Evolutionary conservation across 2,797 vertebrate genomes (phyloP), one percentile per base, ranked within the genome.

Genomic region (Syndactyla subalaris): DNA sequence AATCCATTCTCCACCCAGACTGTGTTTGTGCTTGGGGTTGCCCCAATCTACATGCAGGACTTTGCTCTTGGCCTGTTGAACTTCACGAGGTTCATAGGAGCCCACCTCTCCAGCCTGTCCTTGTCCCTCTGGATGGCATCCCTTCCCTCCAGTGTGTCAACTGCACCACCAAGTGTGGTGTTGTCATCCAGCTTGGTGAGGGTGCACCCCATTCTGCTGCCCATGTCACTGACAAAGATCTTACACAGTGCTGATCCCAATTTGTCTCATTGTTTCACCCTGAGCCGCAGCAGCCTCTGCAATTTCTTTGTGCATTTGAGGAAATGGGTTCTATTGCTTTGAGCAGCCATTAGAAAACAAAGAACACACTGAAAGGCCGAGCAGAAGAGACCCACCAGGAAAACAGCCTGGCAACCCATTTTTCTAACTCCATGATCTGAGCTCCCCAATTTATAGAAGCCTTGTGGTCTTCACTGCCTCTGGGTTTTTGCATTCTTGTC

Each of bases 111-210:
- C 51, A 34, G 30, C 20, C 43, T 57, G 49, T 13, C 51, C 55
- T 9, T 30, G 80, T 20, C 68, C 41, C 59, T 73, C 14, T 39
- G 59, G 70, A 39, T 41, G 49, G 24, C 3, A 49, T 32, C 45
- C 61, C 38, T 43, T 34, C 71, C 36, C 61, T 36, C 30, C 59
- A 65, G 30, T 1, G 0, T 11, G 14, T 29, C 9, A 3, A 5
- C 80, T 26, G 36, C 81, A 41, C 70, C 48, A 43, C 52, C 18
- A 32, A 58, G 52, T 5, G 2, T 14, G 43, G 9, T 49, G 41
- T 2, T 14, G 32, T 24, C 3, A 12, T 22, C 20, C 5, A 34
- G 2, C 26, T 4, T 0, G 0, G 27, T 43, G 41, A 43, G 23
- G 20, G 8, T 80, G n/a, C 6, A 18, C 46, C 22, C 45, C 29